Evolutionary conservation across 2,797 vertebrate species (phyloP), one percentile per base, ranked within the genome.

Genomic region (Muscicapa striata): DNA sequence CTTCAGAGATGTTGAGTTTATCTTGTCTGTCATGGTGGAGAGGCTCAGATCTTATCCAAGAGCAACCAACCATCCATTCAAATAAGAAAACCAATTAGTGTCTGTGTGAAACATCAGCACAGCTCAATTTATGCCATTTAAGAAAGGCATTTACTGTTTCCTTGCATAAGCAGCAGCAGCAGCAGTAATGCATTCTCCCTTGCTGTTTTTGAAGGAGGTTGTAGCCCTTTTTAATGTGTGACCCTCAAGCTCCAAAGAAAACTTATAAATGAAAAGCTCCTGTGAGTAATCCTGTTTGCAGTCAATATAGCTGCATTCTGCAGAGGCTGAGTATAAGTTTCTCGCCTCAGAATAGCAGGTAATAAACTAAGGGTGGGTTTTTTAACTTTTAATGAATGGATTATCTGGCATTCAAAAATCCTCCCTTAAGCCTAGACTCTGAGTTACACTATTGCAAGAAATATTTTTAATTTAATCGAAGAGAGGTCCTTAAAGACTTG

Each of bases 111-210:
- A 97, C 96, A 94, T 82, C 92, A 97, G 93, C 90, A 91, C 91
- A 95, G 96, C 95, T 98, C 97, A 96, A 93, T 98, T 97, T 97
- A 95, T 95, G 73, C 89, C 75, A 63, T 94, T 97, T 96, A 96
- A 97, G 93, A 95, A 95, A 96, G 34, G 43, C 79, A 69, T 90
- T 94, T 97, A 94, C 95, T 94, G 95, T 97, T 97, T 97, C 93
- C 94, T 95, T 94, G 92, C 87, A 93, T 95, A 97, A 97, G 93
- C 94, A 96, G 90, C 92, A 93, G 89, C 55, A 69, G 84, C 26
- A 74, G 96, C 34, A 34, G 91, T 94, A 97, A 91, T 89, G 91
- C 14, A 17, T 93, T 96, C 79, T 54, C 82, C 94, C 87, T 96
- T 75, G 94, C 94, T 97, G 92, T 92, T 96, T 97, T 93, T 2